Evolutionary conservation across 2,113 vertebrate genomes (phyloP).

Genomic region (Austrofundulus limnaeus): DNA sequence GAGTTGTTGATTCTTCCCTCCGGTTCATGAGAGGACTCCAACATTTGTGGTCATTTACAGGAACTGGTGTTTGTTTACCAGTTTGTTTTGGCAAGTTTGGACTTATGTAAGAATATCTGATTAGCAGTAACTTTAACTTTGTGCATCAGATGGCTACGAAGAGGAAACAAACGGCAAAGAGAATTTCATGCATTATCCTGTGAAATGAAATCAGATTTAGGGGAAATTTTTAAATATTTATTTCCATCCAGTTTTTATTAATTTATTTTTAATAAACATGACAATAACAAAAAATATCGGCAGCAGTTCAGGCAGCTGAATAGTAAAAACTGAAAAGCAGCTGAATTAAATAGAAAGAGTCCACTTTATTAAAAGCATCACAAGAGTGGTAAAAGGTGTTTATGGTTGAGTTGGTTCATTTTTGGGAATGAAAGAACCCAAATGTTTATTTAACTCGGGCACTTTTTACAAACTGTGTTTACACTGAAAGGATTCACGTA

Average conservation of each 20-base stretch:
- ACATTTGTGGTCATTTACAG: not conserved
- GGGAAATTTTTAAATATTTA: not conserved
- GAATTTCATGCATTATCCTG: no score
- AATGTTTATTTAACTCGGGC: not conserved
- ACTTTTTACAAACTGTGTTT: not conserved
- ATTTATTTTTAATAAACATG: no score
- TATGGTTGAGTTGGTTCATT: no score
- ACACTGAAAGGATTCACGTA: not conserved
- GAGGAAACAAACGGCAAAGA: no score
- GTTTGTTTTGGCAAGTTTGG: conserved; percentile 4
- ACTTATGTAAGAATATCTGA: not conserved
- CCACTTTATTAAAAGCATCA: no score
- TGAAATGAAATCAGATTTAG: no score
- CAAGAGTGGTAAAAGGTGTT: no score
- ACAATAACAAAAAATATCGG: not conserved
- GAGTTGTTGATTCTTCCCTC: not conserved
- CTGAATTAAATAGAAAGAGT: no score
- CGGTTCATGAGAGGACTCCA: not conserved
- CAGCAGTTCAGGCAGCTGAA: no score
- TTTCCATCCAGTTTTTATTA: not conserved
- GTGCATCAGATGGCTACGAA: no score
- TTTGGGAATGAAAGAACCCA: no score
- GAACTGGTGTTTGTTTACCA: conserved; percentile 6
- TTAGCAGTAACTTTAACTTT: not conserved
- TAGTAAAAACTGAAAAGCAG: no score